These are phyloP conservation scores for Dendropsophus ebraccatus DNA, from an alignment of 2,113 vertebrate genomes.

Conservation along the genomic window DNA sequence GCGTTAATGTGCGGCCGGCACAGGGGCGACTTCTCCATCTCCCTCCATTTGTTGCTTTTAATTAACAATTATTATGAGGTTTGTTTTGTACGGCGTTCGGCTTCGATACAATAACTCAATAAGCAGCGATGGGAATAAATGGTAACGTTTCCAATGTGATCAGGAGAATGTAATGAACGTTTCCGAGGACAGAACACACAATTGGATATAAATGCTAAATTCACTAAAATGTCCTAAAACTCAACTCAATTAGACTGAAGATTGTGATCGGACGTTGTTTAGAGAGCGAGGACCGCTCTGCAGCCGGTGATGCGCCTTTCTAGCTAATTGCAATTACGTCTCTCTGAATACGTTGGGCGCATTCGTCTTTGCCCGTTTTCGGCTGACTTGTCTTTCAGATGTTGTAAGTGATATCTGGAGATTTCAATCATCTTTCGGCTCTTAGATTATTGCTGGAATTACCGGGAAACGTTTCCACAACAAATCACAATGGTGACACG, in stretches of 20 bases:
- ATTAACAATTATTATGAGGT: background rate
- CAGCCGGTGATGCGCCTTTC: background rate
- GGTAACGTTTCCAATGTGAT: background rate
- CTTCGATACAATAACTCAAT: background rate
- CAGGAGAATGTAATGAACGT: background rate
- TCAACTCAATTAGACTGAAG: background rate
- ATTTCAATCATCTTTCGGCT: too few relatives aligned
- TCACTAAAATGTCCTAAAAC: constrained; percentile 6
- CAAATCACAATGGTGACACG: too few relatives aligned
- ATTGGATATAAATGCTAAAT: background rate
- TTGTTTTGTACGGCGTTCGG: background rate
- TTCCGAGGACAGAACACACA: background rate
- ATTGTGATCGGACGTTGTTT: background rate
- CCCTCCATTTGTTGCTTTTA: background rate
- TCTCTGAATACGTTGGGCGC: background rate
- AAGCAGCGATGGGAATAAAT: background rate
- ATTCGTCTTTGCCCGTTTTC: background rate
- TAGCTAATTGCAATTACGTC: background rate
- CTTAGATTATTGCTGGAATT: too few relatives aligned
- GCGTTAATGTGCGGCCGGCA: background rate
- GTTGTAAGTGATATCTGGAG: background rate
- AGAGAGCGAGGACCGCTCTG: background rate
- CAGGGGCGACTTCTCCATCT: background rate
- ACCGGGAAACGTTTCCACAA: too few relatives aligned
- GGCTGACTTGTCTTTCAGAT: background rate